These are phyloP conservation scores for Scolanthus callimorphus DNA, from an alignment of 92 coral and sea anemone species.

Conservation along the genomic window DNA sequence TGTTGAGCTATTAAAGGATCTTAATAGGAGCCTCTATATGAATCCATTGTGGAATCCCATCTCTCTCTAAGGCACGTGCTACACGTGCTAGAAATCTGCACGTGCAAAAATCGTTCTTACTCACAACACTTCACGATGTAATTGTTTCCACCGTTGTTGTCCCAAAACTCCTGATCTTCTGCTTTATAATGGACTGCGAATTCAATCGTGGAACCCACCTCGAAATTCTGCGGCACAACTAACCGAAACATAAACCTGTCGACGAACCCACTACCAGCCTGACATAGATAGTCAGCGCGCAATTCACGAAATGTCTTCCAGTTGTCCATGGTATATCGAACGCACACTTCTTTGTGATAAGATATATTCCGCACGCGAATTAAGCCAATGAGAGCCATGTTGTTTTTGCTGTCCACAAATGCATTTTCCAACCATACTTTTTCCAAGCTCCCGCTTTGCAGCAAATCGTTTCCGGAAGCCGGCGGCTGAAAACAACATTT, in stretches of 20 bases:
- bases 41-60: no score
- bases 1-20: no score
- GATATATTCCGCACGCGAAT: conserved; percentile 68
- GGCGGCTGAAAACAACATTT: not conserved
- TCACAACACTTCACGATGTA: conserved; percentile 40
- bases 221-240: conserved; percentile 15
- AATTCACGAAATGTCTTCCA: conserved; percentile 64
- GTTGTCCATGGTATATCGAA: conserved; percentile 52
- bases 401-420: conserved; percentile 19
- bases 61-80: no score
- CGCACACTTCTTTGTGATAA: conserved; percentile 58
- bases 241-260: conserved; percentile 80
- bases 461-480: conserved; percentile 1
- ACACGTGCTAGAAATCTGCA: no score
- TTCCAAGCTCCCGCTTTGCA: conserved; percentile 15
- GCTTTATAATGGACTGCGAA: conserved; percentile 59
- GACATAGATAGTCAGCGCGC: conserved; percentile 57
- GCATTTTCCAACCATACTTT: conserved; percentile 60
- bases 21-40: no score
- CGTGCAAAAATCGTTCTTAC: not conserved
- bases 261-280: conserved; percentile 49
- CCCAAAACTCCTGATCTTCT: conserved; percentile 56
- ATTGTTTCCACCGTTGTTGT: conserved; percentile 46
- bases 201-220: conserved; percentile 36
- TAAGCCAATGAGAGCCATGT: conserved; percentile 51